Evolutionary conservation across 2,113 vertebrate species (phyloP).

Genomic region (Delphinus delphis): DNA sequence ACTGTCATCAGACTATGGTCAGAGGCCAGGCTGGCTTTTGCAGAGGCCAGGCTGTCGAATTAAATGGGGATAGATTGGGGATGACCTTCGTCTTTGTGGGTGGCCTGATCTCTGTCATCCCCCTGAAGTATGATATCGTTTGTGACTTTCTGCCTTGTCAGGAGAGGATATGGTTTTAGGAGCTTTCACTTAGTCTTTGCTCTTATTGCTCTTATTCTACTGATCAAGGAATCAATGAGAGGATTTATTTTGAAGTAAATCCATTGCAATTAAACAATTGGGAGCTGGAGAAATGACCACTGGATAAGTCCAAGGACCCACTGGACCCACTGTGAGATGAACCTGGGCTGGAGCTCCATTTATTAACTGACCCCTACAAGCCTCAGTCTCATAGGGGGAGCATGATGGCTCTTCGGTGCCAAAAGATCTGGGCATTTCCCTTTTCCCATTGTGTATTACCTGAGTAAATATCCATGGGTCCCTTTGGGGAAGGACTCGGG

Average conservation of each 20-base stretch:
- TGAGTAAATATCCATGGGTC: background rate
- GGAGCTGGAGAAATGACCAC: background rate
- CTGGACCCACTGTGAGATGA: background rate
- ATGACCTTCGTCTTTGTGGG: too few species aligned
- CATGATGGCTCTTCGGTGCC: background rate
- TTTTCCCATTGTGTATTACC: too few species aligned
- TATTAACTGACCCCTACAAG: background rate
- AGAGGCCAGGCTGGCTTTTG: background rate
- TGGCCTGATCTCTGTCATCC: background rate
- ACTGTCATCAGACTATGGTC: background rate
- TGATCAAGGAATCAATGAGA: background rate
- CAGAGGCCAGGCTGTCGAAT: background rate
- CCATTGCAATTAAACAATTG: background rate
- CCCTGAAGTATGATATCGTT: background rate
- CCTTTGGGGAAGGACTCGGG: background rate
- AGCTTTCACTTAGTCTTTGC: background rate
- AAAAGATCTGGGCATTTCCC: background rate
- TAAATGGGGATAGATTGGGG: too few species aligned
- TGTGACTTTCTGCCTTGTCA: background rate
- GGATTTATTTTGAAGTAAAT: background rate
- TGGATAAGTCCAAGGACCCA: background rate
- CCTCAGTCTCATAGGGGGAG: background rate
- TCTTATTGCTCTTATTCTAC: background rate
- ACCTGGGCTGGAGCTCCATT: background rate
- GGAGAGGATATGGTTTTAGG: background rate